These are phyloP conservation scores for Oedothorax gibbosus DNA, from an alignment of 1,140 invertebrate species.

Conservation along the genomic window DNA sequence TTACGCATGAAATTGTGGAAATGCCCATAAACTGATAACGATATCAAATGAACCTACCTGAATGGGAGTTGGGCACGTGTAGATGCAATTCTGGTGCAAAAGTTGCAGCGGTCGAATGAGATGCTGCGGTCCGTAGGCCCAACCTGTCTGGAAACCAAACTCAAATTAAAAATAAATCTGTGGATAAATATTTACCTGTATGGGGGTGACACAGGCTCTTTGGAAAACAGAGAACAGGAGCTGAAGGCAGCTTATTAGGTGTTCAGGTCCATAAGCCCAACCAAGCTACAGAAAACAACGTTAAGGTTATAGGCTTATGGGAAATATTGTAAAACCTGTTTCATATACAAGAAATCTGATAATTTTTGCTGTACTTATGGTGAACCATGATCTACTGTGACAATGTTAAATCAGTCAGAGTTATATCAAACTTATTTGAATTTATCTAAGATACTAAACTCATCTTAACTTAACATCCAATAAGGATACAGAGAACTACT, in stretches of 20 bases:
- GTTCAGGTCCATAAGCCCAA: constrained; percentile 90
- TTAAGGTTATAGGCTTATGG: not conserved
- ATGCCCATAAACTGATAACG: not conserved
- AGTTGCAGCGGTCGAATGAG: constrained; percentile 85
- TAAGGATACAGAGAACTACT: no score
- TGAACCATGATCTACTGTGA: no score
- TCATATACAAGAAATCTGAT: no score
- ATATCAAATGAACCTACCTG: constrained; percentile 68
- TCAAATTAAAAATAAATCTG: not conserved
- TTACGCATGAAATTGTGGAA: no score
- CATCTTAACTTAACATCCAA: no score
- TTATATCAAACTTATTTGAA: no score
- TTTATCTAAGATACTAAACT: no score
- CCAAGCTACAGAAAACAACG: constrained; percentile 72
- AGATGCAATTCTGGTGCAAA: constrained; percentile 95
- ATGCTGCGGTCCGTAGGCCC: constrained; percentile 89
- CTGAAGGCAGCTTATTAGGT: constrained; percentile 83
- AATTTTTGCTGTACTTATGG: no score
- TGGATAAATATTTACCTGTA: constrained; percentile 70
- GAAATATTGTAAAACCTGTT: not conserved
- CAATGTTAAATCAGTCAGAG: no score
- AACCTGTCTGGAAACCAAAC: constrained; percentile 78
- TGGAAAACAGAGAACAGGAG: constrained; percentile 95
- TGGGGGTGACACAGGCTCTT: constrained; percentile 88
- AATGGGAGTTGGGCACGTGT: constrained; percentile 87